Evolutionary conservation across 2,888 invertebrate species (phyloP).

Genomic region (Psylliodes chrysocephalus): DNA sequence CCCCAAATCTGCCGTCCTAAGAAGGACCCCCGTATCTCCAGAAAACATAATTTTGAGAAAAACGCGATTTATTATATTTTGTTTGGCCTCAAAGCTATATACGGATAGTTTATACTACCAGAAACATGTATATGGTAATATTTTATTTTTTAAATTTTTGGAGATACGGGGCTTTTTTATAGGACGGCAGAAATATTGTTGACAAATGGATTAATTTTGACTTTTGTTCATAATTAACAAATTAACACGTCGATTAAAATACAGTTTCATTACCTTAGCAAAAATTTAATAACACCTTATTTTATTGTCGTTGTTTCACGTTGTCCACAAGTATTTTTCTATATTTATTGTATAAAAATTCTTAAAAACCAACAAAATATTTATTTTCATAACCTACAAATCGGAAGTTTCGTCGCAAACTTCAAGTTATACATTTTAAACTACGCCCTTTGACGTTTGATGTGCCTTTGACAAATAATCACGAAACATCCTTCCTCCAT

Average conservation of each 20-base stretch:
- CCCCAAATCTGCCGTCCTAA: no score
- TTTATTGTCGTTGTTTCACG: conserved; percentile 16
- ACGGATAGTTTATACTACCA: no score
- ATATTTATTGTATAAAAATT: not conserved
- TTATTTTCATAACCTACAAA: conserved; percentile 9
- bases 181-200: not conserved
- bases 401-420: not conserved
- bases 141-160: no score
- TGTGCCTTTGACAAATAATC: no score
- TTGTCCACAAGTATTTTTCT: not conserved
- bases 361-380: not conserved
- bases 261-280: not conserved
- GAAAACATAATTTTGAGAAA: no score
- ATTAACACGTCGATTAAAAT: conserved; percentile 1
- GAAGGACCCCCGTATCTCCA: no score
- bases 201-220: conserved; percentile 1
- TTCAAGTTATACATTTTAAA: not conserved
- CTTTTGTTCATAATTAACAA: not conserved
- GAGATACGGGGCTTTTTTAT: no score
- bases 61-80: no score
- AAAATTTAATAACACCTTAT: not conserved
- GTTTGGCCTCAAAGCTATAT: no score
- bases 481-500: no score
- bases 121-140: no score
- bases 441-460: no score